Conservation (phyloP, 2,888 invertebrate species). For the Conistra vaccinii region DNA sequence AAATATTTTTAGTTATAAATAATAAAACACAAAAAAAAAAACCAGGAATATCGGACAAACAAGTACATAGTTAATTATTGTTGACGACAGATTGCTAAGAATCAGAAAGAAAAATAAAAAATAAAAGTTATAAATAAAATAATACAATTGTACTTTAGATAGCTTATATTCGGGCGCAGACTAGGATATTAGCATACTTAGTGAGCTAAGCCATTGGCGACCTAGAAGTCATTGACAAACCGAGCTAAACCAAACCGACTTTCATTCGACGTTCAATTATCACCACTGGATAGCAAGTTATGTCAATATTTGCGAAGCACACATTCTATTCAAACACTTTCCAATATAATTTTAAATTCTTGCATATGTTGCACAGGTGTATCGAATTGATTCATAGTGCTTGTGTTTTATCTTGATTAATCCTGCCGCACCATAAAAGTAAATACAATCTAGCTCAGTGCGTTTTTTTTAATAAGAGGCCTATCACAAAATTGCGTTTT, state of each 20-base stretch:
- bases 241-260: not conserved
- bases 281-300: not conserved
- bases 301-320: conserved; percentile 19
- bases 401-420: conserved; percentile 17
- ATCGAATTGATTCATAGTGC: conserved; percentile 2
- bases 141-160: not conserved
- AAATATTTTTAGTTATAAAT: not conserved
- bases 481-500: no score
- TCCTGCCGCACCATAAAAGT: not conserved
- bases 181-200: not conserved
- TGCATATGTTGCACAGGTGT: not conserved
- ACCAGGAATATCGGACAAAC: no score
- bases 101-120: not conserved
- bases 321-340: conserved; percentile 10
- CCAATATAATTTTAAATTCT: conserved; percentile 2
- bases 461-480: no score
- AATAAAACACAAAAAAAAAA: no score
- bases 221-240: not conserved
- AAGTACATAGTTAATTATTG: no score
- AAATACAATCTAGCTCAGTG: conserved; percentile 4
- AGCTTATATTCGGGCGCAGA: not conserved
- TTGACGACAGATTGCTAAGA: no score
- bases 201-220: not conserved
- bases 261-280: conserved; percentile 7
- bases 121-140: conserved; percentile 6